Percentiles rank a stretch among this genome's conserved stretches.
Conservation (phyloP, 2,888 invertebrate genomes). For the Ormia ochracea region DNA sequence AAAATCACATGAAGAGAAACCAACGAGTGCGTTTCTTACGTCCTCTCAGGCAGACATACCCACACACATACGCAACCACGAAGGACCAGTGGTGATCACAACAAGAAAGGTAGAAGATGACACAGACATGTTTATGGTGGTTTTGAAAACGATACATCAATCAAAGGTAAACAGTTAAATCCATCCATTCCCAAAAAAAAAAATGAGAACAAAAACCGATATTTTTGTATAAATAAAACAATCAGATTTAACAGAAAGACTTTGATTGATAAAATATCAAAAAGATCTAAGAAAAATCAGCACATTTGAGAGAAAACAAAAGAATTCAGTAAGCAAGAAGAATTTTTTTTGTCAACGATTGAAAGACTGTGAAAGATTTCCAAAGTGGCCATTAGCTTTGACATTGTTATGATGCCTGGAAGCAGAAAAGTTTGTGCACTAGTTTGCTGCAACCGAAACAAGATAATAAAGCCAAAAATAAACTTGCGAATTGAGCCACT, state of each 20-base stretch:
- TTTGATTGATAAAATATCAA: conserved; percentile 56
- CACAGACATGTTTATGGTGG: conserved; percentile 60
- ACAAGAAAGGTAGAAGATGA: conserved; percentile 42
- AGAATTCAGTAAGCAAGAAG: conserved; percentile 12
- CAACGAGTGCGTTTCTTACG: conserved; percentile 18
- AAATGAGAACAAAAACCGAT: background rate
- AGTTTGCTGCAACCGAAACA: conserved; percentile 5
- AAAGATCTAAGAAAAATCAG: background rate
- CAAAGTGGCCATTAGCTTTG: conserved; percentile 57
- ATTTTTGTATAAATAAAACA: conserved; percentile 45
- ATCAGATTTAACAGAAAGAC: conserved; percentile 46
- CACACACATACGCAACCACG: background rate
- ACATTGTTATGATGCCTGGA: conserved; percentile 60
- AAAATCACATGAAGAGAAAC: background rate
- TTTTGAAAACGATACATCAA: conserved; percentile 62
- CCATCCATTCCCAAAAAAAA: conserved; percentile 3
- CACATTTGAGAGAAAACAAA: conserved; percentile 34
- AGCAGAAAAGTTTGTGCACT: conserved; percentile 12
- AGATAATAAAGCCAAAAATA: conserved; percentile 20
- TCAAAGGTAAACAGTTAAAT: conserved; percentile 54
- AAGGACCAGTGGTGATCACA: conserved; percentile 41
- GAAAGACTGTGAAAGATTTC: conserved; percentile 13
- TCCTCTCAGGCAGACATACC: background rate
- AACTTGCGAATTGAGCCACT: conserved; percentile 18
- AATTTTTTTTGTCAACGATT: background rate